Conservation (phyloP, 2,888 invertebrate species). For the Drosophila mayaguana region DNA sequence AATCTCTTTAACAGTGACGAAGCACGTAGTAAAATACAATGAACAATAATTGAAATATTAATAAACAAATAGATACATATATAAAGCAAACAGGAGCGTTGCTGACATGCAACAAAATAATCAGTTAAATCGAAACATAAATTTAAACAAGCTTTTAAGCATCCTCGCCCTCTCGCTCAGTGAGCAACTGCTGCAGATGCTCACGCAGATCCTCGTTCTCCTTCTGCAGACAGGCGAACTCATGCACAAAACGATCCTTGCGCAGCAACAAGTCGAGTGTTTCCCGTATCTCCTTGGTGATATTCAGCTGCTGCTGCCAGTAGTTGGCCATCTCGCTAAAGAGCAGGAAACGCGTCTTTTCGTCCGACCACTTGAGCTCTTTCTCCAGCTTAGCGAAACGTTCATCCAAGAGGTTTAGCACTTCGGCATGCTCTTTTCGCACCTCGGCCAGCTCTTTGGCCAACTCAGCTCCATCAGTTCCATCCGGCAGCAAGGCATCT, state of each 20-base stretch:
- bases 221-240: slow-evolving; percentile 75
- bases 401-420: slow-evolving; percentile 41
- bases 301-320: slow-evolving; percentile 71
- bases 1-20: not conserved
- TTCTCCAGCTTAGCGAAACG: slow-evolving; percentile 75
- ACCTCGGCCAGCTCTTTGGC: slow-evolving; percentile 3
- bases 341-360: slow-evolving; percentile 74
- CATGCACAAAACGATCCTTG: slow-evolving; percentile 80
- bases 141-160: not conserved
- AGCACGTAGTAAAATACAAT: not conserved
- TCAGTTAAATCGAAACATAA: not conserved
- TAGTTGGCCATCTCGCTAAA: slow-evolving; percentile 73
- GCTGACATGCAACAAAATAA: not conserved
- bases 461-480: not conserved
- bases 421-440: slow-evolving; percentile 50
- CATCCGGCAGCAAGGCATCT: slow-evolving; percentile 13
- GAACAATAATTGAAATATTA: not conserved
- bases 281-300: slow-evolving; percentile 73
- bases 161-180: slow-evolving; percentile 15
- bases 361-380: slow-evolving; percentile 77
- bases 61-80: slow-evolving; percentile 3
- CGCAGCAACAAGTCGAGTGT: slow-evolving; percentile 75
- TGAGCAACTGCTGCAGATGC: slow-evolving; percentile 61
- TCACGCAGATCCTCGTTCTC: slow-evolving; percentile 80
- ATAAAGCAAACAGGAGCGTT: not conserved